phyloP scores from a whole-genome alignment of 2,797 vertebrate genomes.

The Tadarida brasiliensis region DNA sequence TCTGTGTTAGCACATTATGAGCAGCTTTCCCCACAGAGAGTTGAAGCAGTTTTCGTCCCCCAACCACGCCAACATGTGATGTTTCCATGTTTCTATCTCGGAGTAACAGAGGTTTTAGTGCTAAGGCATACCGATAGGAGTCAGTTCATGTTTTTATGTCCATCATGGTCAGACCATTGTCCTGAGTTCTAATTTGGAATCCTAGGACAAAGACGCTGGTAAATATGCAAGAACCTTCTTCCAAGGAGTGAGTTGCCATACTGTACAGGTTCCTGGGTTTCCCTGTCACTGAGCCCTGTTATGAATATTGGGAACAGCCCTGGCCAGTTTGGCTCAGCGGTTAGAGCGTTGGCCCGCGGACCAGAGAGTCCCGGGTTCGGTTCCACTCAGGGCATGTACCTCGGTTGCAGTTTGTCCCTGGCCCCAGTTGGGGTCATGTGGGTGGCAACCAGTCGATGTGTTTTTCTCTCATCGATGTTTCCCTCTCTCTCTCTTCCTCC shows the following conservation, averaged over 20 bases:
- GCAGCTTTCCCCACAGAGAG: background rate
- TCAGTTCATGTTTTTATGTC: background rate
- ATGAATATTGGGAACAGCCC: background rate
- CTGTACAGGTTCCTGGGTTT: background rate
- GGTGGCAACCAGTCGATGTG: no score
- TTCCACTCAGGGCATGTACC: no score
- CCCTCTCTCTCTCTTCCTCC: no score
- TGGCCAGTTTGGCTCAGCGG: no score
- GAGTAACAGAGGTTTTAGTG: background rate
- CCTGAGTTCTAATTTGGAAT: constrained; percentile 29
- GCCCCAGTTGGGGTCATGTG: no score
- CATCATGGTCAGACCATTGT: background rate
- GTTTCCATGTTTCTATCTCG: background rate
- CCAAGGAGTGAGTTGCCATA: background rate
- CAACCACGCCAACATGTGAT: background rate
- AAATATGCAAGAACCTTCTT: background rate
- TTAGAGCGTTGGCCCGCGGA: no score
- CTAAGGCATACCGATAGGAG: background rate
- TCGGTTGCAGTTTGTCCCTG: no score
- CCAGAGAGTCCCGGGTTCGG: no score
- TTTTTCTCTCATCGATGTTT: no score
- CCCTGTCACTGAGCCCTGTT: background rate
- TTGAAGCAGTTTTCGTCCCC: constrained; percentile 11
- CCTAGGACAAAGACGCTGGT: background rate
- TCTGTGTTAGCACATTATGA: constrained; percentile 11